Percentiles rank a stretch among this genome's conserved stretches.
Conservation (phyloP, 2,888 invertebrate species). For the Podabrus alpinus region DNA sequence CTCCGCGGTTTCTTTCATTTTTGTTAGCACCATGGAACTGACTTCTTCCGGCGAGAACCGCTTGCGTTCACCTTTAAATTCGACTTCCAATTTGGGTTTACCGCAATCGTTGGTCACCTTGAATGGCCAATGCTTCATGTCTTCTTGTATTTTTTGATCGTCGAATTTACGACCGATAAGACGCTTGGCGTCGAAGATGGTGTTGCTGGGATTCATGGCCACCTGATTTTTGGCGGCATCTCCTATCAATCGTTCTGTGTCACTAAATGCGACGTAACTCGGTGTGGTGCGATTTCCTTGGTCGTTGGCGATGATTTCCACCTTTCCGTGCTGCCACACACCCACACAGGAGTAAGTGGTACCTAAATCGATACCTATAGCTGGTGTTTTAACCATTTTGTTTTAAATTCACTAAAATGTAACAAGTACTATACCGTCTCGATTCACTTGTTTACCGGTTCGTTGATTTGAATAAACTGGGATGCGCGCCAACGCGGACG, state of each 20-base stretch:
- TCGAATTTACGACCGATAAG: conserved; percentile 69
- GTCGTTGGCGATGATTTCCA: conserved; percentile 87
- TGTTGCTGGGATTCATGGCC: conserved; percentile 74
- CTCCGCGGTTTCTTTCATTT: conserved; percentile 71
- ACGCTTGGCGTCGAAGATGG: conserved; percentile 67
- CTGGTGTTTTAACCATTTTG: conserved; percentile 59
- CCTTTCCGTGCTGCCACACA: conserved; percentile 80
- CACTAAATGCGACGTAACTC: conserved; percentile 71
- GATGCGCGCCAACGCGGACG: background rate
- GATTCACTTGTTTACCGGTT: too few species aligned
- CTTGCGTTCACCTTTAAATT: conserved; percentile 67
- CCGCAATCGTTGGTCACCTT: conserved; percentile 66
- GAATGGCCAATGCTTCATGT: conserved; percentile 87
- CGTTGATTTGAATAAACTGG: background rate
- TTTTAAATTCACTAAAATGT: background rate
- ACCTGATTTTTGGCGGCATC: conserved; percentile 75
- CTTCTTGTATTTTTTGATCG: conserved; percentile 71
- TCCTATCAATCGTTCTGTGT: conserved; percentile 69
- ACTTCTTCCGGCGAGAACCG: conserved; percentile 72
- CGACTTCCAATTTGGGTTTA: conserved; percentile 70
- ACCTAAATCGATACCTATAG: conserved; percentile 83
- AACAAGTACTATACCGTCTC: too few species aligned
- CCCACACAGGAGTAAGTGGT: conserved; percentile 88
- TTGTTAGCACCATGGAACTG: conserved; percentile 69
- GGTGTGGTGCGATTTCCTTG: conserved; percentile 88